Evolutionary conservation across 1,140 invertebrate species (phyloP), one percentile per base, ranked within the genome.

Genomic region (Atopsyche davidsoni): DNA sequence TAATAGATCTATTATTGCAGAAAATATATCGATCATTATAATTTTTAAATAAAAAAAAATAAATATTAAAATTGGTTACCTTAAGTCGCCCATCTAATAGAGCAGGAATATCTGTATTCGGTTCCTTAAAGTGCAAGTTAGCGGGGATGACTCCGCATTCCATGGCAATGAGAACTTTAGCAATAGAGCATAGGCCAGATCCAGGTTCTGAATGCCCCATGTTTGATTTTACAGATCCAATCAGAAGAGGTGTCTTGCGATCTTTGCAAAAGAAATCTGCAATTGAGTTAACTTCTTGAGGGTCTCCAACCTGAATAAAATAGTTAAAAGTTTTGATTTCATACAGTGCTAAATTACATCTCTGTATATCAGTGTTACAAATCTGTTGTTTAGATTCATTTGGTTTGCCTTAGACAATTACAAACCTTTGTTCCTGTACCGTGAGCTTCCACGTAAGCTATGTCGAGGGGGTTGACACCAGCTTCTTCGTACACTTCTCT

Each of bases 201-300:
- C 92, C 91, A 3, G 93, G 87, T 68, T 98, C 95, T 3, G 93
- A 84, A 62, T 99, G 96, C 0, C 96, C 96, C 90, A 98, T 96
- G 69, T 98, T 99, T 1, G 91, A 94, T 66, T 99, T 99, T 0
- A 96, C 87, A 0, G 94, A 96, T 2, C 96, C 96, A 62, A 99
- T 84, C 2, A 96, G 65, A 14, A 98, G 71, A 2, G 94, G 91
- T 1, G 68, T 70, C 9, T 79, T 75, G 6, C 95, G 79, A 48
- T 85, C 83, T 64, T 85, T 85, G 68, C 93, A 97, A 70, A 98
- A 96, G 17, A 96, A 77, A 42, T 93, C 86, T 0, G 85, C 85
- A 48, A 98, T 92, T 0, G 92, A 87, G 63, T 96, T 95, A 0
- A 95, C 82, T 76, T 98, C 96, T 67, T 97, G 88, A 0, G 94